Evolutionary conservation across 2,888 invertebrate genomes (phyloP).

Genomic region (Melolontha melolontha): DNA sequence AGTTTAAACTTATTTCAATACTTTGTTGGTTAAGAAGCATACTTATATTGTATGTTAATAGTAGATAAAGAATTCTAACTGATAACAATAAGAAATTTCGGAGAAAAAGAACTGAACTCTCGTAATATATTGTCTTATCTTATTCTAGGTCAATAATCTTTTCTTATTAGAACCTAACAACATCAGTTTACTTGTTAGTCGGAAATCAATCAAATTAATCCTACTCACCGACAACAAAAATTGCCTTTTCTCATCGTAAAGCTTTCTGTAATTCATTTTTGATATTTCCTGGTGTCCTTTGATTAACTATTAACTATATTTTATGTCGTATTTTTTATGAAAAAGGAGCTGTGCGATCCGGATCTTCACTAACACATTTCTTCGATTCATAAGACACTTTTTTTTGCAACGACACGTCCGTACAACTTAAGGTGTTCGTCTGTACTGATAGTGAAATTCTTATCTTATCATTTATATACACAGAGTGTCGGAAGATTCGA

Average conservation of each 20-base stretch:
- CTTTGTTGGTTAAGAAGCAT: no score
- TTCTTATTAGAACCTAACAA: no score
- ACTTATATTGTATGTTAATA: no score
- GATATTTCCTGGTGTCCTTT: no score
- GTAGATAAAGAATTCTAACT: no score
- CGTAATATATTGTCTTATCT: background rate
- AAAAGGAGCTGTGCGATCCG: no score
- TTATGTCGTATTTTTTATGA: no score
- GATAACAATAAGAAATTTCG: no score
- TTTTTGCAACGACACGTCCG: slow-evolving; percentile 19
- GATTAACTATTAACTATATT: no score
- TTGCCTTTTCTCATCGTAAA: slow-evolving; percentile 9
- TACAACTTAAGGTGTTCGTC: slow-evolving; percentile 6
- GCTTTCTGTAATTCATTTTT: slow-evolving; percentile 11
- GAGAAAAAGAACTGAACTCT: no score
- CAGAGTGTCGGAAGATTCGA: background rate
- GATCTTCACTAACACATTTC: background rate
- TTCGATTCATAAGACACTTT: background rate
- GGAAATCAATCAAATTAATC: background rate
- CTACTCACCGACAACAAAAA: slow-evolving; percentile 30
- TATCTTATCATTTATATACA: background rate
- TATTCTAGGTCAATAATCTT: background rate
- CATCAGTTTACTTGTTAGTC: background rate
- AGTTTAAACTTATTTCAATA: no score
- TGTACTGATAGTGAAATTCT: background rate